Evolutionary conservation across 92 coral and sea anemone species (phyloP).

Genomic region (Actinernus sp.): DNA sequence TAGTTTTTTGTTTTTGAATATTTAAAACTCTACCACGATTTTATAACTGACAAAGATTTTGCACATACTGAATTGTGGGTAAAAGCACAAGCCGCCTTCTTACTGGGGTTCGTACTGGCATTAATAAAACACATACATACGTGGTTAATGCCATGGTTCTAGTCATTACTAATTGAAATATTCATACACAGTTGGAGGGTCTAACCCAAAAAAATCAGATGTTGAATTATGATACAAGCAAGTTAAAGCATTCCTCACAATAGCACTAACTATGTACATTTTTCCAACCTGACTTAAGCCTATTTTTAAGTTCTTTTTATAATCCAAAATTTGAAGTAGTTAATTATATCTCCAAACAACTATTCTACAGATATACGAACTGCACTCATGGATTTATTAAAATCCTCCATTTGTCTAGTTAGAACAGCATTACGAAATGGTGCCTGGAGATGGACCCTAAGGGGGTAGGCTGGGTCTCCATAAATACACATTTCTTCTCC

Average conservation of each 20-base stretch:
- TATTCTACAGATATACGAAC: background rate
- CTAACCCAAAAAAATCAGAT: slow-evolving; percentile 5
- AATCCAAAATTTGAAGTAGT: background rate
- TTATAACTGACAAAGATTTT: too few species aligned
- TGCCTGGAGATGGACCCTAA: background rate
- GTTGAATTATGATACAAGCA: slow-evolving; percentile 8
- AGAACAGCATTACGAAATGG: background rate
- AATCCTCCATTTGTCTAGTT: background rate
- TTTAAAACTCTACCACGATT: too few species aligned
- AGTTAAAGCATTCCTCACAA: slow-evolving; percentile 7
- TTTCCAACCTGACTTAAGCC: slow-evolving; percentile 5
- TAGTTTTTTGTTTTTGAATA: too few species aligned
- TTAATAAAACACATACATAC: too few species aligned
- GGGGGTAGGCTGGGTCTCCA: slow-evolving; percentile 23
- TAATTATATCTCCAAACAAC: background rate
- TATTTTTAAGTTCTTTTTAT: slow-evolving; percentile 2
- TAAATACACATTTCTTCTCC: slow-evolving; percentile 1
- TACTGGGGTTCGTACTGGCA: too few species aligned
- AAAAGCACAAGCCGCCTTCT: too few species aligned
- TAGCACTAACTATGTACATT: slow-evolving; percentile 5
- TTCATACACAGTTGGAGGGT: slow-evolving; percentile 8
- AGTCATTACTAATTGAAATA: too few species aligned
- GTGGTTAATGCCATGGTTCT: too few species aligned
- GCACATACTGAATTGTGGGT: too few species aligned
- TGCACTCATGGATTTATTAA: background rate